Percentiles rank a stretch among this genome's conserved stretches.
Conservation (phyloP, 2,888 invertebrate species). For the Drosophila paranaensis region DNA sequence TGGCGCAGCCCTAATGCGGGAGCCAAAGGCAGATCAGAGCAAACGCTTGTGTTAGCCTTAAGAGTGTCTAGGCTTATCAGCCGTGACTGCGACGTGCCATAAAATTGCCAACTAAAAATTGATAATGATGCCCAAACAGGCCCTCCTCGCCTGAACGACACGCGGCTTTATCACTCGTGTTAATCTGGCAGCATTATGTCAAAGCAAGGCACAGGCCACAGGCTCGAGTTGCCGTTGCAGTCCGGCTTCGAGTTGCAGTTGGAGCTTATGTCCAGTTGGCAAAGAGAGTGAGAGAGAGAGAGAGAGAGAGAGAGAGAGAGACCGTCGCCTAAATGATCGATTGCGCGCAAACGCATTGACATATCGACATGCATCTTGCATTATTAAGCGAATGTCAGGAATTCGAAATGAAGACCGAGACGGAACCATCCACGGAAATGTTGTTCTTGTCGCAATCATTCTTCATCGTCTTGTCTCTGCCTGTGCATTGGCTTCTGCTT, state of each 20-base stretch:
- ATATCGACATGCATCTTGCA: slow-evolving; percentile 82
- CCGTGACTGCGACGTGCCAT: slow-evolving; percentile 74
- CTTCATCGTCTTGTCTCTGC: slow-evolving; percentile 9
- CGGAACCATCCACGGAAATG: slow-evolving; percentile 65
- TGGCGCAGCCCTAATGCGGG: slow-evolving; percentile 40
- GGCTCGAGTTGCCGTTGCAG: neutral
- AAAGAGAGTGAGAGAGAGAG: neutral
- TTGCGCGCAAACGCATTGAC: slow-evolving; percentile 84
- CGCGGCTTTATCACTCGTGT: slow-evolving; percentile 78
- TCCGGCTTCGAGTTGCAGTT: neutral
- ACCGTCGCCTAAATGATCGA: slow-evolving; percentile 79
- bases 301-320: neutral
- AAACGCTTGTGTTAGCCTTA: neutral
- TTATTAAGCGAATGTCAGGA: slow-evolving; percentile 77
- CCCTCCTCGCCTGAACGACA: neutral
- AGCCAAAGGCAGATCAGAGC: slow-evolving; percentile 14
- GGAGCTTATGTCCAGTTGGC: slow-evolving; percentile 5
- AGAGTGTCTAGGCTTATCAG: slow-evolving; percentile 49
- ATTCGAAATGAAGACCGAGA: slow-evolving; percentile 81
- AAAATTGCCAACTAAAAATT: slow-evolving; percentile 64
- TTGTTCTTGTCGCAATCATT: slow-evolving; percentile 53
- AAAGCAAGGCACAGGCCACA: slow-evolving; percentile 80
- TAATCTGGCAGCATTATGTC: slow-evolving; percentile 84
- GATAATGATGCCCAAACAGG: slow-evolving; percentile 37
- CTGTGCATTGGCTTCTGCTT: slow-evolving; percentile 9